Base-by-base conservation (phyloP, 2,888 invertebrate species). In the Eurytoma adleriae region DNA sequence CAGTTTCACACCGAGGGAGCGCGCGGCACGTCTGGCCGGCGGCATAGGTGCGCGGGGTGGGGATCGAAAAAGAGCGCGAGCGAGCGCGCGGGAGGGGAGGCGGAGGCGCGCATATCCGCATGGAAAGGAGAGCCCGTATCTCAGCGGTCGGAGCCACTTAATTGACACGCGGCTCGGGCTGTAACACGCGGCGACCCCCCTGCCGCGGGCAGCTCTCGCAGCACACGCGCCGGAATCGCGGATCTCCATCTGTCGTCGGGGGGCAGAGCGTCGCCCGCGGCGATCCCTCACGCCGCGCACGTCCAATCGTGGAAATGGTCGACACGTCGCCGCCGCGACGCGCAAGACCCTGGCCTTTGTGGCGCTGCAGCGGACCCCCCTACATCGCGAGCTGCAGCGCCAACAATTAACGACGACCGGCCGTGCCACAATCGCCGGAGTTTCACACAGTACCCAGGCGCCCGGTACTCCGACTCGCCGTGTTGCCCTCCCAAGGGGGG, bases 111-210 rank as follows among this genome's bases (percentile, higher is more conserved):
- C 85, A 86, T 87, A 88, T 88, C 87, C 88, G 89, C 85, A 88
- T 87, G 88, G 87, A 87, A 88, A 88, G 87, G 85, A 68, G 69
- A 87, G 87, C 85, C 88, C 89, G 90, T 90, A 90, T 90, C 90
- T 90, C 89, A 89, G 61, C 86, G 86, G 85, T 87, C 86, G 85
- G 86, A 89, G 90, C 87, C 88, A 89, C 90, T 90, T 90, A 90
- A 90, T 90, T 90, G 90, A 90, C 90, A 90, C 90, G 88, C 89
- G 89, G 88, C 89, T 86, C 88, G 87, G 67, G 88, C 88, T 87
- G 87, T 90, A 89, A 90, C 90, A 89, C 89, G 89, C 87, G 86
- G 88, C 90, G 90, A 90, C 90, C 90, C 88, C 90, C 90, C 90
- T 83, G 82, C 24, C 10, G 40, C 40, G 83, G 82, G 54, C 54